phyloP scores from a whole-genome alignment of 2,888 invertebrate species.

The Tetropium fuscum region DNA sequence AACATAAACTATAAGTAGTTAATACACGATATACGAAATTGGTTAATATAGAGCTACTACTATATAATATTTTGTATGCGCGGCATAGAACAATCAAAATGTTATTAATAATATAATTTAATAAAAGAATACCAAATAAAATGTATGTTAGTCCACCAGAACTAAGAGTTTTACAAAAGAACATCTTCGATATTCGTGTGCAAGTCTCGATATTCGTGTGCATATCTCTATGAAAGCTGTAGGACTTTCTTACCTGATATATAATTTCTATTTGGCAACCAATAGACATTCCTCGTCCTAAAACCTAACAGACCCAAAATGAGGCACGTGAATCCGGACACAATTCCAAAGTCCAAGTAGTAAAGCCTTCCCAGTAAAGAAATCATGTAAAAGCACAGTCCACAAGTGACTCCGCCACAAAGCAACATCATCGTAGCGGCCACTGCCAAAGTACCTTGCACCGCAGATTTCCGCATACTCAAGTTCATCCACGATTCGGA shows the following conservation, averaged over 20 bases:
- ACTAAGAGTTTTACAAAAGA: too few relatives aligned
- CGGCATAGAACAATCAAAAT: too few relatives aligned
- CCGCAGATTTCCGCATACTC: constrained; percentile 66
- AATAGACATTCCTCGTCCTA: constrained; percentile 74
- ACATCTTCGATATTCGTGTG: too few relatives aligned
- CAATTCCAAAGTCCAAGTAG: constrained; percentile 78
- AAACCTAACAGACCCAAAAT: constrained; percentile 78
- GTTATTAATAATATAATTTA: too few relatives aligned
- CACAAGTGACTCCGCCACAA: constrained; percentile 75
- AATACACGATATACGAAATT: too few relatives aligned
- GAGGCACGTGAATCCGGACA: constrained; percentile 78
- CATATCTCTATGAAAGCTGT: too few relatives aligned
- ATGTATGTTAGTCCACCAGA: too few relatives aligned
- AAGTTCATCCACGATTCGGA: constrained; percentile 68
- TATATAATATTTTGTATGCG: too few relatives aligned
- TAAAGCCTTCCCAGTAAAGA: constrained; percentile 78
- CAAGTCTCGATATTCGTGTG: too few relatives aligned
- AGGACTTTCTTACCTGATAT: constrained; percentile 71
- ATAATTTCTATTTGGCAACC: constrained; percentile 81
- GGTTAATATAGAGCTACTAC: too few relatives aligned
- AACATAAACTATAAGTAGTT: too few relatives aligned
- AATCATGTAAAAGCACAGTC: constrained; percentile 80
- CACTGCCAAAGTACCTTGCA: constrained; percentile 73
- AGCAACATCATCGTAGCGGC: constrained; percentile 77
- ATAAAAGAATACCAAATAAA: too few relatives aligned